Evolutionary conservation across 2,113 vertebrate genomes (phyloP).

Genomic region (Boulengeromyrus knoepffleri): DNA sequence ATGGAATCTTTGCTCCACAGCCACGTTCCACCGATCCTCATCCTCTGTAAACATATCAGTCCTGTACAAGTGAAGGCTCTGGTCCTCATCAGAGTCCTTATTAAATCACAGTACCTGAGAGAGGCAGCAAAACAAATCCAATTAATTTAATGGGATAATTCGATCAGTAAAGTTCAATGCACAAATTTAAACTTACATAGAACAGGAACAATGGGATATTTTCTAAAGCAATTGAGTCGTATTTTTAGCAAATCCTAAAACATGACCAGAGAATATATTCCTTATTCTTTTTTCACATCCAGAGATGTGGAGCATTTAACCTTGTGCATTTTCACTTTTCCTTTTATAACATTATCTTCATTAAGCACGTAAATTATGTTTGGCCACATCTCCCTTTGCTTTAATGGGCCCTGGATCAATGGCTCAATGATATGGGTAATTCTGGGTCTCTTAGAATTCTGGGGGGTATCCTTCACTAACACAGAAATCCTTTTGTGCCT

Average conservation of each 20-base stretch:
- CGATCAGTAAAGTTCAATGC: not conserved
- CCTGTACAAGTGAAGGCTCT: not conserved
- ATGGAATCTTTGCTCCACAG: not conserved
- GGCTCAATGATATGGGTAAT: constrained; percentile 3
- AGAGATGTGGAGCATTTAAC: not conserved
- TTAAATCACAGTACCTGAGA: not conserved
- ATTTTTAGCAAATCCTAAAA: not conserved
- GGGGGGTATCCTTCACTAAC: not conserved
- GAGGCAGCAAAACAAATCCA: not conserved
- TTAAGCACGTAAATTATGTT: constrained; percentile 3
- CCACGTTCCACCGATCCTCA: not conserved
- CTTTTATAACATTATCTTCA: not conserved
- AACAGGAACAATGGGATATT: not conserved
- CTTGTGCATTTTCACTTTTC: not conserved
- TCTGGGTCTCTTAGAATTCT: not conserved
- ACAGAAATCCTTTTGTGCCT: not conserved
- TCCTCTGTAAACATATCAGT: not conserved
- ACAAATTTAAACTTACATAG: not conserved
- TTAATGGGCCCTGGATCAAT: not conserved
- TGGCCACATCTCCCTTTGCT: not conserved
- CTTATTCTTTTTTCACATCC: not conserved
- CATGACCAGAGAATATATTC: not conserved
- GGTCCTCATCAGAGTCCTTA: not conserved
- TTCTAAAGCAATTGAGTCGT: not conserved
- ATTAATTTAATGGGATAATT: not conserved